Evolutionary conservation across 2,888 invertebrate genomes (phyloP), one percentile per base, ranked within the genome.

Genomic region (Drosophila meridionalis): DNA sequence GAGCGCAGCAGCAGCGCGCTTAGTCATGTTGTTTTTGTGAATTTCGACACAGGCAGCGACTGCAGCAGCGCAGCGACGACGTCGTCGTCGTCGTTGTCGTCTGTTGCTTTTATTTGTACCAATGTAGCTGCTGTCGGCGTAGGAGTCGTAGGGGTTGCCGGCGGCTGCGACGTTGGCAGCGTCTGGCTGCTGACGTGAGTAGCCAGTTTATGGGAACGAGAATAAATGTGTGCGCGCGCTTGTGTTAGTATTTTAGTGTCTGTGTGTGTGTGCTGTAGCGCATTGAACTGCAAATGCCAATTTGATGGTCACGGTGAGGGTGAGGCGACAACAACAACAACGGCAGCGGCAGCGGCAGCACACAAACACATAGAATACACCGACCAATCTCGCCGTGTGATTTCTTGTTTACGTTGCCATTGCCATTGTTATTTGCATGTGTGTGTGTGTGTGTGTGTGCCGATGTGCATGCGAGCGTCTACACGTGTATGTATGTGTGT

Each of bases 211-310:
- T 79, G 61, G 63, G 55, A 67, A 69, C 36, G 74, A 78, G 68
- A 63, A 70, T 74, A 60, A 66, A 55, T 67, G 57, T 65, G 61
- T 65, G 61, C 65, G 68, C 40, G 34, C 2, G 55, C 3, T 14
- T 45, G 43, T 58, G 34, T 47, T 58, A 36, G 34, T 58, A 34
- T 58, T 28, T 58, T 32, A 56, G 38, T 55, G 26, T 55, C 38
- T 65, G 50, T 59, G 47, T 52, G 57, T 77, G 60, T 74, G 56
- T 78, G 72, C 62, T 61, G 67, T 82, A 88, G 87, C 82, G 82
- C 87, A 88, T 87, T 87, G 87, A 87, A 87, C 87, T 88, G 87
- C 84, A 88, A 88, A 82, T 82, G 87, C 83, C 83, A 85, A 87
- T 88, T 80, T 82, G 82, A 87, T 84, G 87, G 88, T 87, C 87